Evolutionary conservation across 2,797 vertebrate species (phyloP).

Genomic region (Semaprochilodus insignis): DNA sequence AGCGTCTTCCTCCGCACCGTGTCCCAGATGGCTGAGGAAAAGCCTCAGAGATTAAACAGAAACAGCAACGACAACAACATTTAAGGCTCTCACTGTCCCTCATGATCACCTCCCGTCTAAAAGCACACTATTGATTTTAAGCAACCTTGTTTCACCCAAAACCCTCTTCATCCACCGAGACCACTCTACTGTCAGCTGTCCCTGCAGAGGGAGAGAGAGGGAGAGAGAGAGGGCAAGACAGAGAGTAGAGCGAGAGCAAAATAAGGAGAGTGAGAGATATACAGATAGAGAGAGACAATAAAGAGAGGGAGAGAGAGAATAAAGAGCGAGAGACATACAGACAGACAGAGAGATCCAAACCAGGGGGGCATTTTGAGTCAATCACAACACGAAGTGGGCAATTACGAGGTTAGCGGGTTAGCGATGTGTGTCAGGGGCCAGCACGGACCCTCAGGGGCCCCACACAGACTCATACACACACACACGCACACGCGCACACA

Average conservation of each 20-base stretch:
- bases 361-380: constrained; percentile 59
- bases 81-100: constrained; percentile 81
- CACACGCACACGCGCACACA: background rate
- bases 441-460: constrained; percentile 80
- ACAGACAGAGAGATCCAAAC: constrained; percentile 56
- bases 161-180: background rate
- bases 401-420: constrained; percentile 45
- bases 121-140: constrained; percentile 93
- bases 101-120: constrained; percentile 86
- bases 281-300: background rate
- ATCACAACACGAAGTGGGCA: constrained; percentile 70
- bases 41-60: constrained; percentile 77
- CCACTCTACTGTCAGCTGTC: constrained; percentile 11
- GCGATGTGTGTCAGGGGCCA: constrained; percentile 72
- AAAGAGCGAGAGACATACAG: constrained; percentile 17
- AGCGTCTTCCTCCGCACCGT: background rate
- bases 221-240: constrained; percentile 72
- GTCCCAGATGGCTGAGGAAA: constrained; percentile 21
- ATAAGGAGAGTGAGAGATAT: constrained; percentile 63
- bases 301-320: constrained; percentile 39
- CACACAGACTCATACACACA: constrained; percentile 24
- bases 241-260: constrained; percentile 64
- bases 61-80: constrained; percentile 70
- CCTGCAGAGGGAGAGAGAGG: constrained; percentile 69
- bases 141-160: constrained; percentile 81